Conservation (phyloP, 2,113 vertebrate genomes). For the Sturnus vulgaris region DNA sequence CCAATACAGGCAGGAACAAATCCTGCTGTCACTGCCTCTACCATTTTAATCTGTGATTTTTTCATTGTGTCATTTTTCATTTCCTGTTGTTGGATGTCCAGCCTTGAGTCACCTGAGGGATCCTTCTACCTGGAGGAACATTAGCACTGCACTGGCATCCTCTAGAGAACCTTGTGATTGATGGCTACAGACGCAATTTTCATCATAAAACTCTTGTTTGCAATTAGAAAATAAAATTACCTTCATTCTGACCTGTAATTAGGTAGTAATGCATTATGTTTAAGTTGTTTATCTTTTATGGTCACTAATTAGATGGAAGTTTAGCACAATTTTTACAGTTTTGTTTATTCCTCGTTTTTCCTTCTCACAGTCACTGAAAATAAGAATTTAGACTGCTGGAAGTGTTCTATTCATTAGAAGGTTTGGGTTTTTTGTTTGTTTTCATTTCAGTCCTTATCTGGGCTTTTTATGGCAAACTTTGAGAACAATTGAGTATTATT, state of each 20-base stretch:
- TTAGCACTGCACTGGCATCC: background rate
- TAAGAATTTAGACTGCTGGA: background rate
- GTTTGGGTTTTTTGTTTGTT: background rate
- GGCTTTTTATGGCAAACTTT: background rate
- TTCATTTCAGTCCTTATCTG: background rate
- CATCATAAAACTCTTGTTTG: background rate
- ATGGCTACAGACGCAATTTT: background rate
- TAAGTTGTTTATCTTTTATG: background rate
- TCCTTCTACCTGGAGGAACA: background rate
- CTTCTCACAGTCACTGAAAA: background rate
- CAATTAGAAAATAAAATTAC: background rate
- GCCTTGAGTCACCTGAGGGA: background rate
- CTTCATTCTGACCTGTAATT: background rate
- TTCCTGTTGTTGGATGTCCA: background rate
- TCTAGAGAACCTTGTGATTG: background rate
- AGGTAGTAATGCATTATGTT: background rate
- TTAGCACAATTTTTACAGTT: background rate
- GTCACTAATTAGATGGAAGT: background rate
- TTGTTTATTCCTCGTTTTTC: background rate
- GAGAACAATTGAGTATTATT: background rate
- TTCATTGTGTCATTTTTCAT: background rate
- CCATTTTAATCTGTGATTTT: background rate
- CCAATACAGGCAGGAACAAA: background rate
- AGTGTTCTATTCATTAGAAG: background rate
- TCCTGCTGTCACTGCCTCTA: background rate